Conservation (phyloP, 2,113 vertebrate species). For the Agelaius phoeniceus region DNA sequence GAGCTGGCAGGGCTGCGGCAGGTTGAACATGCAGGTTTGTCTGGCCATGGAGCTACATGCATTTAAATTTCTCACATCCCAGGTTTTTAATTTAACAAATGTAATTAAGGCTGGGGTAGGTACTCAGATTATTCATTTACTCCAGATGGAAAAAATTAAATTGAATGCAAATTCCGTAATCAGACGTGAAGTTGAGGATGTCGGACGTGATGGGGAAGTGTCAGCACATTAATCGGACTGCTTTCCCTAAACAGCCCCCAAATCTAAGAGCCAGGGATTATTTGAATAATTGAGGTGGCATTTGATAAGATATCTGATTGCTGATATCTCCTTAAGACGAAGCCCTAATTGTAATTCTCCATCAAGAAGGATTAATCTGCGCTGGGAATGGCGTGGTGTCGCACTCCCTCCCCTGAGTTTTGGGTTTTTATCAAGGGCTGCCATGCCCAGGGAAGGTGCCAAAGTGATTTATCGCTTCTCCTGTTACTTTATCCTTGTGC, state of each 20-base stretch:
- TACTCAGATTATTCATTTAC: constrained; percentile 64
- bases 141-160: constrained; percentile 65
- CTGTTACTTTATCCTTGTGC: background rate
- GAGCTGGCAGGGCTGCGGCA: background rate
- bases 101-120: constrained; percentile 63
- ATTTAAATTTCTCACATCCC: constrained; percentile 58
- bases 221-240: constrained; percentile 13
- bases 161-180: constrained; percentile 48
- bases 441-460: background rate
- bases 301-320: constrained; percentile 55
- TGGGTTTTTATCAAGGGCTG: background rate
- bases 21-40: background rate
- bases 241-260: constrained; percentile 45
- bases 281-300: constrained; percentile 51
- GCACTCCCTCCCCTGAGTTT: background rate
- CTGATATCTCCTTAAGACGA: constrained; percentile 7
- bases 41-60: background rate
- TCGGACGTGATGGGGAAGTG: constrained; percentile 40
- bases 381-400: background rate
- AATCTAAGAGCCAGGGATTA: constrained; percentile 15
- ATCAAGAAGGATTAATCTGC: background rate
- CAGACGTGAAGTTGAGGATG: constrained; percentile 46
- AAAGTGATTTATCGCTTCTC: background rate
- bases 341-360: constrained; percentile 41
- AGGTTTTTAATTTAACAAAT: constrained; percentile 63